Percentiles rank a stretch among this genome's conserved stretches.
Conservation (phyloP, 2,113 vertebrate genomes). For the Halcyon senegalensis region DNA sequence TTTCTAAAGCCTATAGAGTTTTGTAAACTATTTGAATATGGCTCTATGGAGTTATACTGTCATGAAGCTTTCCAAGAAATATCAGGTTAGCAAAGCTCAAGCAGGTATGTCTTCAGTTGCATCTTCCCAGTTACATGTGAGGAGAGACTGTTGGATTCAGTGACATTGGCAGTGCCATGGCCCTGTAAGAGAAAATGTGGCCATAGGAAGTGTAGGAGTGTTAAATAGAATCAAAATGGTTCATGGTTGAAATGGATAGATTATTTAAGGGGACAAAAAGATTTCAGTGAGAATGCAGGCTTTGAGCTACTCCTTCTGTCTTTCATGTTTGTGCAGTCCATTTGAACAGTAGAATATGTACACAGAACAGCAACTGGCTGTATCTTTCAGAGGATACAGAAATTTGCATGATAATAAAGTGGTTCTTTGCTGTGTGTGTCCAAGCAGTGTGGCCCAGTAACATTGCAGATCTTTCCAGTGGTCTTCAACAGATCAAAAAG, state of each 20-base stretch:
- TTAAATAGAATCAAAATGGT: not conserved
- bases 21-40: not conserved
- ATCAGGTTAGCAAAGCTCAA: not conserved
- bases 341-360: not conserved
- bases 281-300: not conserved
- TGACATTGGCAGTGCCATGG: not conserved
- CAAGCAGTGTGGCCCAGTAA: not conserved
- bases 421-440: rapidly evolving
- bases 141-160: not conserved
- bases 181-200: not conserved
- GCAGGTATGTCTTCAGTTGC: not conserved
- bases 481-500: not conserved
- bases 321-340: not conserved
- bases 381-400: not conserved
- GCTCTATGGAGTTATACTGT: not conserved
- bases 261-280: not conserved
- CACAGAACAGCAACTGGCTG: not conserved
- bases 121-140: not conserved
- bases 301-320: not conserved
- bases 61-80: not conserved
- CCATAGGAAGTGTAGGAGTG: not conserved
- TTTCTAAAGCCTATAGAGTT: not conserved
- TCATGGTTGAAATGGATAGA: not conserved
- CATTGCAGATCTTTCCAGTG: not conserved
- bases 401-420: not conserved